A percentile compares a stretch with the other conserved stretches of the same genome.
Evolutionary conservation across 1,140 invertebrate species (phyloP).

Genomic region (Drosophila santomea): DNA sequence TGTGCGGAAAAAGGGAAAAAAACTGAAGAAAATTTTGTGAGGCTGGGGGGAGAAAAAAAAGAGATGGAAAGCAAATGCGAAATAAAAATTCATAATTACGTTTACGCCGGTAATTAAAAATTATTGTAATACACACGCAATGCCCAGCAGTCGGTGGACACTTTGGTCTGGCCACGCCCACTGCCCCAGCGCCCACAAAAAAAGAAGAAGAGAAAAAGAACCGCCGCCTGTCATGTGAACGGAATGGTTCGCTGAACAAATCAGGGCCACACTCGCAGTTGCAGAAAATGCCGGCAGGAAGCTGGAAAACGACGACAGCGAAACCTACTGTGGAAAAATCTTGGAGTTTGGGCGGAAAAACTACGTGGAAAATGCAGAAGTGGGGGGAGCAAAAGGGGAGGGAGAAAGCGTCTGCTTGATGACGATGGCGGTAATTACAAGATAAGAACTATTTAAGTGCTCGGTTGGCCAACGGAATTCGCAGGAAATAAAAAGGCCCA

Average conservation of each 20-base stretch:
- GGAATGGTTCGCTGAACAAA: conserved; percentile 63
- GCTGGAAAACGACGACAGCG: conserved; percentile 14
- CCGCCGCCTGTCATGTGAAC: conserved; percentile 1
- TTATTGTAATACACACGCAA: conserved; percentile 84
- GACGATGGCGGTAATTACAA: conserved; percentile 79
- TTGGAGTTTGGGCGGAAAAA: conserved; percentile 24
- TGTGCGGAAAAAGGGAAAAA: conserved; percentile 3
- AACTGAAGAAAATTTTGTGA: conserved; percentile 13
- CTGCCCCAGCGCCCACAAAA: conserved; percentile 1
- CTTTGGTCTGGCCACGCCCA: conserved; percentile 54
- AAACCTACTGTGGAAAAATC: conserved; percentile 21
- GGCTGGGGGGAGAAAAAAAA: conserved; percentile 3
- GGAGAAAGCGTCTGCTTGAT: conserved; percentile 65
- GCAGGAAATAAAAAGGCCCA: neutral
- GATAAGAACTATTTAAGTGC: conserved; percentile 82
- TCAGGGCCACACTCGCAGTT: conserved; percentile 59
- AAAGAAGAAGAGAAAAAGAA: neutral
- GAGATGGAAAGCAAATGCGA: conserved; percentile 50
- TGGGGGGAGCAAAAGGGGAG: conserved; percentile 4
- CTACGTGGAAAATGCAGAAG: conserved; percentile 10
- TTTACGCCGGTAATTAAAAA: conserved; percentile 85
- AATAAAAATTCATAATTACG: conserved; percentile 85
- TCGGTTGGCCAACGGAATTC: conserved; percentile 42
- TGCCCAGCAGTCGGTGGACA: conserved; percentile 60
- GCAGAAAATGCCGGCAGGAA: conserved; percentile 20